phyloP scores from a whole-genome alignment of 2,888 invertebrate species.

The Anoplius nigerrimus region DNA sequence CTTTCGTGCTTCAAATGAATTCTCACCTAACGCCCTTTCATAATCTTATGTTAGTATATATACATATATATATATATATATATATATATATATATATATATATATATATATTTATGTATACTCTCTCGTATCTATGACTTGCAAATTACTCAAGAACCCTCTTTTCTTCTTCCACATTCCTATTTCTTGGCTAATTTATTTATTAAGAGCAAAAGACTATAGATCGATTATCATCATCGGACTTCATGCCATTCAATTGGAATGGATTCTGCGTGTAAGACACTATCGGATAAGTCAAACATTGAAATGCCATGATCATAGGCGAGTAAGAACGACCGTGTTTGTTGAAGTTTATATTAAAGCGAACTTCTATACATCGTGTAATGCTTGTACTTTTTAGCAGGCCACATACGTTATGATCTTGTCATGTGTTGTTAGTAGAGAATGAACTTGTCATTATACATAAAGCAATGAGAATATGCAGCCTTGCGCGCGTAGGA shows the following conservation, averaged over 20 bases:
- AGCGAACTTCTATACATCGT: conserved; percentile 30
- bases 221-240: conserved; percentile 17
- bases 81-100: not conserved
- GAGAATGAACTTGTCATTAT: not conserved
- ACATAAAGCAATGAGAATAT: no score
- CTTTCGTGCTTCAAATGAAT: no score
- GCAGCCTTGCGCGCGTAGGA: no score
- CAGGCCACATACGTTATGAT: conserved; percentile 23
- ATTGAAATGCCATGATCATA: conserved; percentile 22
- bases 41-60: no score
- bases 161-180: conserved; percentile 63
- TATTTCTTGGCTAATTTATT: conserved; percentile 61
- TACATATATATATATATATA: conserved; percentile 23
- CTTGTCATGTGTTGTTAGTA: conserved; percentile 7
- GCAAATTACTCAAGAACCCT: conserved; percentile 25
- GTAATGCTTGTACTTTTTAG: conserved; percentile 27
- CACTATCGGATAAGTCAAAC: conserved; percentile 20
- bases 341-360: conserved; percentile 25
- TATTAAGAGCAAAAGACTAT: conserved; percentile 67
- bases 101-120: conserved; percentile 22
- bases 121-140: conserved; percentile 25
- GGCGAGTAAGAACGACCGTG: conserved; percentile 12
- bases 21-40: no score
- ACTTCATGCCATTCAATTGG: conserved; percentile 11
- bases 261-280: conserved; percentile 14